These are phyloP conservation scores for Rhabdophis nuchalis DNA, from an alignment of 2,797 vertebrate species.

Conservation along the genomic window DNA sequence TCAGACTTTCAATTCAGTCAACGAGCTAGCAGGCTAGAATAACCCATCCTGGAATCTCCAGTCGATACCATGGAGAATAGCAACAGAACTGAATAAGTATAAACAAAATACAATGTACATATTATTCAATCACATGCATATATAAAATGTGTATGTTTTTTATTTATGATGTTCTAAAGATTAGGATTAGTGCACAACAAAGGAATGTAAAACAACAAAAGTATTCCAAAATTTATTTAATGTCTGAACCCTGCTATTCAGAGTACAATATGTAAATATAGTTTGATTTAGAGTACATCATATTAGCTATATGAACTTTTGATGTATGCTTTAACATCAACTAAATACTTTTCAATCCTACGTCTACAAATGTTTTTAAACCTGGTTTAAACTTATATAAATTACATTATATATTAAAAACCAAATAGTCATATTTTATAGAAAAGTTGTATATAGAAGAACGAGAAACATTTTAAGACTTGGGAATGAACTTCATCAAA, in stretches of 20 bases:
- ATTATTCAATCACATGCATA: constrained; percentile 70
- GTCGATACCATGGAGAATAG: constrained; percentile 15
- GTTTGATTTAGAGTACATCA: neutral
- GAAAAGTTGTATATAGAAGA: neutral
- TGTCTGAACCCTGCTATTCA: neutral
- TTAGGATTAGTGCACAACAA: constrained; percentile 7
- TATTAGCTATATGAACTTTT: neutral
- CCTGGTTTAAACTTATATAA: neutral
- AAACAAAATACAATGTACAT: constrained; percentile 68
- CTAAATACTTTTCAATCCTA: neutral
- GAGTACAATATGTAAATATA: neutral
- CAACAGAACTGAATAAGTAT: constrained; percentile 46
- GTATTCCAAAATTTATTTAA: neutral
- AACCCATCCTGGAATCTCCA: too few relatives aligned
- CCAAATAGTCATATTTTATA: neutral
- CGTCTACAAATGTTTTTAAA: neutral
- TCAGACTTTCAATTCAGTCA: too few relatives aligned
- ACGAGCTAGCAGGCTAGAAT: too few relatives aligned
- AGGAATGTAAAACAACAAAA: neutral
- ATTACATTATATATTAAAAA: neutral
- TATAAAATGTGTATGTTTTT: constrained; percentile 56
- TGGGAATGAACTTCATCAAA: neutral
- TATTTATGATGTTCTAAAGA: constrained; percentile 56
- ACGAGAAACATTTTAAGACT: neutral
- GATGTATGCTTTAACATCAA: neutral